A percentile compares a stretch with the other conserved stretches of the same genome.
Evolutionary conservation across 2,113 vertebrate genomes (phyloP).

Genomic region (Eupsittula cactorum): DNA sequence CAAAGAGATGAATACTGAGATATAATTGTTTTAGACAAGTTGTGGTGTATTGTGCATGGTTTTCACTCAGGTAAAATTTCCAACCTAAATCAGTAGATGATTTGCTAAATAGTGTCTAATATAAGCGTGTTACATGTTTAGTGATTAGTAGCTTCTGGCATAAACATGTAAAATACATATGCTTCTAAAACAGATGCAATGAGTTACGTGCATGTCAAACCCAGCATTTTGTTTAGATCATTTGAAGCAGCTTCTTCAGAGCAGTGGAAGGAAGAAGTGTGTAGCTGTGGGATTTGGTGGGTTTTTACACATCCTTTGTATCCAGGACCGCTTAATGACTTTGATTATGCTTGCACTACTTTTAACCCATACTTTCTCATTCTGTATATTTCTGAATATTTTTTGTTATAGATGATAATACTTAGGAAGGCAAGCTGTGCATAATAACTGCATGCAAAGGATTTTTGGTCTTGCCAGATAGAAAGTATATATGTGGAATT

Average conservation of each 20-base stretch:
- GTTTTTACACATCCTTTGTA: background rate
- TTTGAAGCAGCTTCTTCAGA: background rate
- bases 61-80: background rate
- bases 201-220: background rate
- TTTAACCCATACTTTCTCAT: background rate
- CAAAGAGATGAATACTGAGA: background rate
- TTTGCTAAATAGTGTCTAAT: background rate
- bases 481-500: background rate
- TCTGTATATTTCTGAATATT: background rate
- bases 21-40: background rate
- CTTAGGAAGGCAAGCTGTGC: background rate
- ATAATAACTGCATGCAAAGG: background rate
- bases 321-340: background rate
- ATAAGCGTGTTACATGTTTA: background rate
- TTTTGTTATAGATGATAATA: background rate
- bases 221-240: background rate
- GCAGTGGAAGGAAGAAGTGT: background rate
- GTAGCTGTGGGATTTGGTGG: background rate
- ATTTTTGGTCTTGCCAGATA: background rate
- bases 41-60: background rate
- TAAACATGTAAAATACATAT: accelerated
- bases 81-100: background rate
- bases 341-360: background rate
- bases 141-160: background rate
- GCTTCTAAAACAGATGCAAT: background rate